Evolutionary conservation across 2,797 vertebrate species (phyloP).

Genomic region (Antrozous pallidus): DNA sequence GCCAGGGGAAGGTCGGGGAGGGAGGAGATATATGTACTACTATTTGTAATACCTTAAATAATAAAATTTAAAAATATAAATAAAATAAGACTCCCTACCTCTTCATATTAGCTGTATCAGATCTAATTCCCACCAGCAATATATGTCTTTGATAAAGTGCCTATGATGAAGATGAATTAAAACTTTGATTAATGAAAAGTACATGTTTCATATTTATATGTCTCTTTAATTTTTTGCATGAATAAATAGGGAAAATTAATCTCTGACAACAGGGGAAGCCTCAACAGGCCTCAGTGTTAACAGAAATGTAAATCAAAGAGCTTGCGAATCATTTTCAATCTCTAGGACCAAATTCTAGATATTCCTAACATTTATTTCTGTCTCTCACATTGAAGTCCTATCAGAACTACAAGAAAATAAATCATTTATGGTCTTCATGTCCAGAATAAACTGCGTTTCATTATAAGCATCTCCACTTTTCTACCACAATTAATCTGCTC

Average conservation of each 20-base stretch:
- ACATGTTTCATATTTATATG: constrained; percentile 51
- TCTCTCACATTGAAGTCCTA: constrained; percentile 45
- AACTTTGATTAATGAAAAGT: constrained; percentile 60
- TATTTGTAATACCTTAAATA: no score
- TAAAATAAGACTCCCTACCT: constrained; percentile 40
- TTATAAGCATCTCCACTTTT: constrained; percentile 38
- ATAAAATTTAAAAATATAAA: no score
- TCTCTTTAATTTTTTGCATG: constrained; percentile 51
- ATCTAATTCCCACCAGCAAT: constrained; percentile 33
- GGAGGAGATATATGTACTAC: no score
- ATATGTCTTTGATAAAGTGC: constrained; percentile 33
- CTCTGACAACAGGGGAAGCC: constrained; percentile 46
- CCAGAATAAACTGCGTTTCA: constrained; percentile 55
- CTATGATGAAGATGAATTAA: constrained; percentile 57
- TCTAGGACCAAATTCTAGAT: constrained; percentile 34
- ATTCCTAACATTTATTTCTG: constrained; percentile 50
- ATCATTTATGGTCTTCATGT: constrained; percentile 48
- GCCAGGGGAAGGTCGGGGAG: no score
- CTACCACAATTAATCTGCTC: constrained; percentile 48
- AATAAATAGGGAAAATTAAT: constrained; percentile 47
- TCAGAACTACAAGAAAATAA: constrained; percentile 55
- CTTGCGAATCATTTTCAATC: constrained; percentile 8
- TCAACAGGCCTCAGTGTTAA: neutral
- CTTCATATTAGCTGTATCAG: constrained; percentile 25
- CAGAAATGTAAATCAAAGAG: constrained; percentile 42